Base-by-base conservation (phyloP, 2,113 vertebrate genomes). In the Myotis brandtii region DNA sequence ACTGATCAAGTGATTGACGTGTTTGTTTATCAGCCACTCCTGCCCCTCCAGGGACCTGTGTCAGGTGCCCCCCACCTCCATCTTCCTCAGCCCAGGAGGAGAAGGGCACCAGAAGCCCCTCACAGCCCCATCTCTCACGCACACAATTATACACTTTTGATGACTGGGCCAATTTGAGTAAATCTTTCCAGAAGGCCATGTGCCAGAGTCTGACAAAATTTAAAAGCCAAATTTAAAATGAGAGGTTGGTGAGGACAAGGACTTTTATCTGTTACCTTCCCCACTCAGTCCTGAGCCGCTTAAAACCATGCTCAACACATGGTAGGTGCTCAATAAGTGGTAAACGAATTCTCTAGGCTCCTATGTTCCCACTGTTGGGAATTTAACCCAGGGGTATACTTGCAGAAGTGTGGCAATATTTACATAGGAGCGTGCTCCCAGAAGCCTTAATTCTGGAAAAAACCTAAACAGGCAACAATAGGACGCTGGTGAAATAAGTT, bases 401-500 rank as follows among this genome's bases (percentile, higher is more conserved):
- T 16, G 10, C n/a, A 30, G 5, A 43, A 32, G 12, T 32, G 17
- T 16, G n/a, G 48, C 48, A 14, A 5, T 25, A 13, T 12, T n/a
- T 11, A 30, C 30, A 2, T 6, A 1, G 25, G 5, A 27, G 9
- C 6, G 0, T 37, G 43, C 46, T 20, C 43, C 25, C 30, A 3
- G 62, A 0, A 0, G 30, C 0, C 0, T 7, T 18, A 1, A 0
- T 4, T 11, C 46, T 27, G 18, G 64, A 80, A 54, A 62, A 40
- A 43, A 25, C 12, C 5, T 20, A 5, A 52, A 72, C 7, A 20
- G 21, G 17, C 66, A 11, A 37, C 34, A 25, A 12, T 6, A 8
- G 54, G 85, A 23, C 0, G 54, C 46, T 10, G 10, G 23, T 32
- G 21, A 52, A 48, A 3, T 43, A 32, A 89, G 50, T 21, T 14